phyloP scores from a whole-genome alignment of 2,888 invertebrate genomes.

The Eutolmus rufibarbis region DNA sequence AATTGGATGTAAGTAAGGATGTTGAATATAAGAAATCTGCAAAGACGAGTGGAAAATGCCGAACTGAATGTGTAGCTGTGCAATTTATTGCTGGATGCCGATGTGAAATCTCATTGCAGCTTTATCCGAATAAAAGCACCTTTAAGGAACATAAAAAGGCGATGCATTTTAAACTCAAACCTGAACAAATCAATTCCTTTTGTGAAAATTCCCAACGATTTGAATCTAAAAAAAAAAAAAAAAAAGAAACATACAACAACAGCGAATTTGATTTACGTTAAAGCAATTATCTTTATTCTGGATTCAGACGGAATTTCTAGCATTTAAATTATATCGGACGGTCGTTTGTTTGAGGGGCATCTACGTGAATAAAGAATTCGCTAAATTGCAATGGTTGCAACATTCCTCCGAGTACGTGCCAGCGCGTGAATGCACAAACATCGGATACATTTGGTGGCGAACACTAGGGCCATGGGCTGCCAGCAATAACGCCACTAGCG shows the following conservation, averaged over 20 bases:
- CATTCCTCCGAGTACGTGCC: background rate
- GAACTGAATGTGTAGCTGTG: background rate
- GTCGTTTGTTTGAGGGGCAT: background rate
- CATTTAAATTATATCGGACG: background rate
- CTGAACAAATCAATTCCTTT: background rate
- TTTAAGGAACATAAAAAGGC: background rate
- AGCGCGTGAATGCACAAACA: background rate
- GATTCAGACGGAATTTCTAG: background rate
- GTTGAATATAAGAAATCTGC: background rate
- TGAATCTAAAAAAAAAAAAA: background rate
- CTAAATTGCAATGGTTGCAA: background rate
- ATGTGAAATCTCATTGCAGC: background rate
- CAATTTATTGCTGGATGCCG: background rate
- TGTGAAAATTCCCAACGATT: background rate
- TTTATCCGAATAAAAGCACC: background rate
- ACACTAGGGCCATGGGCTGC: background rate
- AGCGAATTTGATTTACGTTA: background rate
- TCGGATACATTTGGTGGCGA: background rate
- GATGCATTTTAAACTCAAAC: background rate
- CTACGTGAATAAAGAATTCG: background rate
- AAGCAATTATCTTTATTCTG: background rate
- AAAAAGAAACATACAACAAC: background rate
- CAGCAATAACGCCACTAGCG: background rate
- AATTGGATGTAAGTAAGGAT: background rate
- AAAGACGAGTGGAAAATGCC: background rate